These are phyloP conservation scores for Ictidomys tridecemlineatus DNA, from an alignment of 2,113 vertebrate species.

Conservation along the genomic window DNA sequence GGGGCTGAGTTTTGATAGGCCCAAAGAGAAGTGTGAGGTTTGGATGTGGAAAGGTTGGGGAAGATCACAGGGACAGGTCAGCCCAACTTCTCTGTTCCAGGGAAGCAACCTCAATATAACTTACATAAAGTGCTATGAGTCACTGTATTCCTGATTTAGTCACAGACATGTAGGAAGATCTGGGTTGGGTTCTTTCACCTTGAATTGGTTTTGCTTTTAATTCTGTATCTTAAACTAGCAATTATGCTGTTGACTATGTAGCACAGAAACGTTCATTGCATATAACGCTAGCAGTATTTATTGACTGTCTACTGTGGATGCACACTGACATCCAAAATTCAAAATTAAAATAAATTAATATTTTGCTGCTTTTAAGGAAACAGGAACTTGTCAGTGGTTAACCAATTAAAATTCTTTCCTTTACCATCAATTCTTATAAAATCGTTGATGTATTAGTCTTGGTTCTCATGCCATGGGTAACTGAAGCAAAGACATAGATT, in stretches of 20 bases:
- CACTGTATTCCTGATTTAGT: slow-evolving; percentile 39
- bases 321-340: too few species aligned
- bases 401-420: background rate
- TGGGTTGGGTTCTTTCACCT: background rate
- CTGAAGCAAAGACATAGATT: background rate
- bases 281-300: background rate
- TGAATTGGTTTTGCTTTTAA: slow-evolving; percentile 36
- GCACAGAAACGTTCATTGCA: background rate
- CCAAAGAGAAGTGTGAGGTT: background rate
- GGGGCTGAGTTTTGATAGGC: background rate
- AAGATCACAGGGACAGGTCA: background rate
- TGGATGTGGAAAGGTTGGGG: background rate
- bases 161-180: background rate
- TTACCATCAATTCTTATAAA: background rate
- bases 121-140: slow-evolving; percentile 38
- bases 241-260: background rate
- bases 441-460: background rate
- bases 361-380: background rate
- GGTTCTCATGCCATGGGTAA: background rate
- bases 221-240: slow-evolving; percentile 7
- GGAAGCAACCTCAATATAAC: background rate
- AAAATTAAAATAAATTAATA: background rate
- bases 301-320: too few species aligned
- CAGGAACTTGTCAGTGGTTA: background rate
- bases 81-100: background rate